Evolutionary conservation across 2,888 invertebrate species (phyloP).

Genomic region (Amblyjoppa proteus): DNA sequence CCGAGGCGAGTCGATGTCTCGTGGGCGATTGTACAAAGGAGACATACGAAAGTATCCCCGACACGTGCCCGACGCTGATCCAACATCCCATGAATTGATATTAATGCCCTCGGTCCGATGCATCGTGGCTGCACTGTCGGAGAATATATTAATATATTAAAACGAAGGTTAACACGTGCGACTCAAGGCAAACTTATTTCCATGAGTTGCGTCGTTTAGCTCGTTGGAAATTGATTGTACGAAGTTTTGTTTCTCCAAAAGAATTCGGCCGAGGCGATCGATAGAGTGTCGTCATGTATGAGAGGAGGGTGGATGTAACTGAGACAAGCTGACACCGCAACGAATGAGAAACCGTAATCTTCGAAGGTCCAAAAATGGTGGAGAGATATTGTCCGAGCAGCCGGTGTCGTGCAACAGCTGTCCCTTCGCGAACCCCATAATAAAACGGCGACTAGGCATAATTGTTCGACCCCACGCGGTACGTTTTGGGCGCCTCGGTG

Average conservation of each 20-base stretch:
- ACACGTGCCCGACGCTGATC: slow-evolving; percentile 45
- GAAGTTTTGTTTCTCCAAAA: neutral
- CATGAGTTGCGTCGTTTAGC: neutral
- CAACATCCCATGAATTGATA: slow-evolving; percentile 56
- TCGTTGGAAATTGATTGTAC: neutral
- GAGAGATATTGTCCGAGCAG: slow-evolving; percentile 80
- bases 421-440: slow-evolving; percentile 68
- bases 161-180: slow-evolving; percentile 21
- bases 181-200: neutral
- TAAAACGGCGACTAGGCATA: slow-evolving; percentile 75
- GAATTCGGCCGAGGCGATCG: neutral
- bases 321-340: slow-evolving; percentile 49
- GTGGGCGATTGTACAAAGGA: no score
- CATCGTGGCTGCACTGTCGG: slow-evolving; percentile 29
- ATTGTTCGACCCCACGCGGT: slow-evolving; percentile 72
- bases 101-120: slow-evolving; percentile 42
- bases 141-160: slow-evolving; percentile 49
- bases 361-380: slow-evolving; percentile 77
- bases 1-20: no score
- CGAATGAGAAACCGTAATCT: slow-evolving; percentile 70
- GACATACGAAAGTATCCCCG: slow-evolving; percentile 9
- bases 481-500: slow-evolving; percentile 37
- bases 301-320: neutral
- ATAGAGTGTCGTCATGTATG: neutral
- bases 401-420: slow-evolving; percentile 82